Evolutionary conservation across 92 coral and sea anemone species (phyloP), one percentile per base, ranked within the genome.

Genomic region (Porites lobata): DNA sequence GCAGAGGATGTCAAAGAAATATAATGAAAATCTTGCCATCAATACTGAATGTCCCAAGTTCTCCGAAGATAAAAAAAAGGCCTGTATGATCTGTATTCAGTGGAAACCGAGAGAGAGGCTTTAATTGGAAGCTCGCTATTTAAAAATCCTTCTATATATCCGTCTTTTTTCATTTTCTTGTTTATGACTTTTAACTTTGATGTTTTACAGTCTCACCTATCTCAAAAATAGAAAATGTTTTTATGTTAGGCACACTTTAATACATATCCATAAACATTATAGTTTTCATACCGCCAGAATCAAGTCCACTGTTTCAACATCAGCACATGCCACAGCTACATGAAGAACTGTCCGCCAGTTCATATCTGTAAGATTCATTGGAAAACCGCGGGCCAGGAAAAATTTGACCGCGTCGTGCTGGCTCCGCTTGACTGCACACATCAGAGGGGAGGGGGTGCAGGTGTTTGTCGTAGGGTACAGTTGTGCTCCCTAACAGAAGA

Each of bases 371-470:
- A 22, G 66, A 77, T 89, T 90, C 50, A 93, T 29, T 11, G 92
- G 89, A n/a, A 91, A 88, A 19, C 98, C 95, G 15, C 86, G 89
- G 10, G 83, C 89, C 71, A 95, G 74, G 54, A 89, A 87, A 81
- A 81, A 95, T 68, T 86, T 84, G 65, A 95, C 69, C 1, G 94
- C 93, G 21, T 76, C 59, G 68, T 89, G 92, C 65, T 89, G 92
- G 50, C 91, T 88, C 51, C 96, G 80, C 69, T 93, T 87, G 19
- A 94, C 98, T 7, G 98, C 96, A 29, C 94, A 89, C 91, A 91
- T 57, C 9, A 95, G 88, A 15, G 98, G 93, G 29, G 91, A 89
- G 3, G 90, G 90, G 47, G 56, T 58, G 69, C 85, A 89, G 4
- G 38, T 79, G 2, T 88, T 81, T 52, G 75, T 69, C 3, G 87